Conservation (phyloP, 2,113 vertebrate species). For the Pithys albifrons region DNA sequence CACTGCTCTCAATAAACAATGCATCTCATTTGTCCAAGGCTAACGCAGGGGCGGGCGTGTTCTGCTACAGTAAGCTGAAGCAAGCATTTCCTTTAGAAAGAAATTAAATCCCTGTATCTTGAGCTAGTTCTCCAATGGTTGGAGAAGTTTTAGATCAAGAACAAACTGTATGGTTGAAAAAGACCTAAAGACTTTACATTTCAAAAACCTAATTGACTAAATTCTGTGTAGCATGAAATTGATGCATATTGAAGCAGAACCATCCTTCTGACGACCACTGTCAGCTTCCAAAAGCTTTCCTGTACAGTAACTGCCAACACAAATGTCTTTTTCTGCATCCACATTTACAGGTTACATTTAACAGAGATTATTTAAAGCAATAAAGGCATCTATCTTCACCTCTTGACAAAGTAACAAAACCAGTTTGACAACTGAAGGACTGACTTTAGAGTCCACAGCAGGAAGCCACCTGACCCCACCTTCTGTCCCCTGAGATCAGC, state of each 20-base stretch:
- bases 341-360: not conserved
- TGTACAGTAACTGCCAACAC: not conserved
- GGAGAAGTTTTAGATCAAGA: not conserved
- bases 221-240: not conserved
- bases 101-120: not conserved
- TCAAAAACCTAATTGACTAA: not conserved
- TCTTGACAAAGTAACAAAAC: not conserved
- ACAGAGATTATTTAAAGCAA: not conserved
- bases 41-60: not conserved
- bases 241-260: not conserved
- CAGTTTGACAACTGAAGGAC: not conserved
- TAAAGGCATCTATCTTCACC: not conserved
- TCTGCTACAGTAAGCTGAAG: not conserved
- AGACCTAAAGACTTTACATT: not conserved
- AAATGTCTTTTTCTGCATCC: not conserved
- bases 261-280: not conserved
- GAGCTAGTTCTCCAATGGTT: not conserved
- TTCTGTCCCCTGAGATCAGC: accelerated
- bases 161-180: not conserved
- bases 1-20: not conserved
- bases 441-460: not conserved
- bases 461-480: not conserved
- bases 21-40: not conserved
- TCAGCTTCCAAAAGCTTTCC: not conserved
- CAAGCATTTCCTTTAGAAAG: not conserved